A percentile compares a stretch with the other conserved stretches of the same genome.
phyloP scores from a whole-genome alignment of 2,113 vertebrate species.

The Podocnemis expansa region DNA sequence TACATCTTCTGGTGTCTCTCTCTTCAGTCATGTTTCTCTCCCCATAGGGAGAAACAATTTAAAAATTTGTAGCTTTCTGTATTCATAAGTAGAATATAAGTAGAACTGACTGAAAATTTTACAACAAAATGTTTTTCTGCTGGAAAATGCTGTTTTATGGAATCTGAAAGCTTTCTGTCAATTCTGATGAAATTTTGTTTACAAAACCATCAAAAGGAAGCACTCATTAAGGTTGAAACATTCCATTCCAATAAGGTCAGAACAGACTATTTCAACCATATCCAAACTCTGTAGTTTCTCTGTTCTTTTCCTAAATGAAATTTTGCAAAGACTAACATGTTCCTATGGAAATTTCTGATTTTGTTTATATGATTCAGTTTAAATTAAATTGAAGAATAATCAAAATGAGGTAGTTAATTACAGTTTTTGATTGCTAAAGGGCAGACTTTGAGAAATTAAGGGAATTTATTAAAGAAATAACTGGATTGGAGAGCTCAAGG shows the following conservation, averaged over 20 bases:
- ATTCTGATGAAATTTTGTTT: not conserved
- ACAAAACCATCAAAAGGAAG: not conserved
- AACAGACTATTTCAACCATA: not conserved
- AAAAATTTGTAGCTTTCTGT: not conserved
- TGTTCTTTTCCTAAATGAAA: not conserved
- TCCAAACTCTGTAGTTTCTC: not conserved
- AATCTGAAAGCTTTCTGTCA: not conserved
- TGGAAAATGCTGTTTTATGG: not conserved
- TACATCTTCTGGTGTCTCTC: not conserved
- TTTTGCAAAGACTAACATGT: not conserved
- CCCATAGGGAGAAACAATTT: not conserved
- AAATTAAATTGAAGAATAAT: not conserved
- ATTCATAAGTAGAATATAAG: not conserved
- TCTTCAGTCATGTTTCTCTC: not conserved
- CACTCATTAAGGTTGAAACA: not conserved
- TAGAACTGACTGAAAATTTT: not conserved
- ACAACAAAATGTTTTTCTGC: not conserved
- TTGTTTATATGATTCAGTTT: not conserved
- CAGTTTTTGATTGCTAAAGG: not conserved
- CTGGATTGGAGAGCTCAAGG: not conserved
- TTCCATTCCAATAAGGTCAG: not conserved
- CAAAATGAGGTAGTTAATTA: not conserved
- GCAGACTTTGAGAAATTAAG: not conserved
- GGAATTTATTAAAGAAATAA: not conserved
- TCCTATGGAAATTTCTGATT: not conserved